Percentiles rank a stretch among this genome's conserved stretches.
These are phyloP conservation scores for Philopotamus ludificatus DNA, from an alignment of 1,140 invertebrate species.

Conservation along the genomic window DNA sequence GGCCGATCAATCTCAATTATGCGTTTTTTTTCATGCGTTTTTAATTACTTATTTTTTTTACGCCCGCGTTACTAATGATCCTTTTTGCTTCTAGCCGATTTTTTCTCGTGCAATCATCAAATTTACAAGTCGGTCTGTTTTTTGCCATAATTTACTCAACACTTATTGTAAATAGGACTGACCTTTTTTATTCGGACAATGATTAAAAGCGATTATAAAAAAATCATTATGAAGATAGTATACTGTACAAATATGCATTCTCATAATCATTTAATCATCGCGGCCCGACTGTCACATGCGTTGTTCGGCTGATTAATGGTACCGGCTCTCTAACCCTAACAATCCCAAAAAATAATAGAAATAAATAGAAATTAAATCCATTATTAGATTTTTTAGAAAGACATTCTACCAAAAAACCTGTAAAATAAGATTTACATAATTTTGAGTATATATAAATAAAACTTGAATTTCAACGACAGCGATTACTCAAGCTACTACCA, in stretches of 20 bases:
- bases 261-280: slow-evolving; percentile 4
- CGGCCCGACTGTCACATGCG: slow-evolving; percentile 1
- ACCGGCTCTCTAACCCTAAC: background rate
- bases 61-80: background rate
- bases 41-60: background rate
- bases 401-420: too few relatives aligned
- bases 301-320: background rate
- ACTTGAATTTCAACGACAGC: too few relatives aligned
- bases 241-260: slow-evolving; percentile 2
- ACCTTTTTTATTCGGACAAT: slow-evolving; percentile 1
- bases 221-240: background rate
- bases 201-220: background rate
- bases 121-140: slow-evolving; percentile 1
- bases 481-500: too few relatives aligned
- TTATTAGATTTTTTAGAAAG: too few relatives aligned
- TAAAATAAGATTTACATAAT: too few relatives aligned
- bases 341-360: background rate
- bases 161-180: background rate
- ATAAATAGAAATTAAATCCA: too few relatives aligned
- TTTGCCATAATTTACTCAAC: slow-evolving; percentile 5
- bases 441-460: too few relatives aligned
- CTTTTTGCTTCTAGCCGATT: background rate
- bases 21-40: background rate
- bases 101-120: slow-evolving; percentile 1
- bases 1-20: slow-evolving; percentile 1